phyloP scores from a whole-genome alignment of 2,113 vertebrate species.

The Irena cyanogastra region DNA sequence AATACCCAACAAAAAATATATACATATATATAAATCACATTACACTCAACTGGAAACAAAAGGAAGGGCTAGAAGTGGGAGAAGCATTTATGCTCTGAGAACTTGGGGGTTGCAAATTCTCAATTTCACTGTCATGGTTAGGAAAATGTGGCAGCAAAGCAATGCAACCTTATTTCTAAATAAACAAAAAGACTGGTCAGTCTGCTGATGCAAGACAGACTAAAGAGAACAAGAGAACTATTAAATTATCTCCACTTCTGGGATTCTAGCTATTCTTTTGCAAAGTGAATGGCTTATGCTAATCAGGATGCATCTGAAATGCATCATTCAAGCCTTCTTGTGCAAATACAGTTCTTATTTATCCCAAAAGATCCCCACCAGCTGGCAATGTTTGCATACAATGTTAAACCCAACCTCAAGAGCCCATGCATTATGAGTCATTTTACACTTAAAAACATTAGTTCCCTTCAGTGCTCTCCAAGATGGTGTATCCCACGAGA shows the following conservation, averaged over 20 bases:
- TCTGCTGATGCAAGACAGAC: not conserved
- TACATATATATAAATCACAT: not conserved
- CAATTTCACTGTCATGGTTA: not conserved
- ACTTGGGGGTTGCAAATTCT: not conserved
- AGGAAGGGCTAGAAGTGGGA: not conserved
- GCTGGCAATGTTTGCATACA: slow-evolving; percentile 64
- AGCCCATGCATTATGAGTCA: slow-evolving; percentile 42
- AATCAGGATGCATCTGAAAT: slow-evolving; percentile 60
- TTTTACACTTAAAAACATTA: slow-evolving; percentile 34
- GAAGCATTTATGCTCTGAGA: not conserved
- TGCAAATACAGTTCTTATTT: slow-evolving; percentile 60
- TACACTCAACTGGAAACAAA: not conserved
- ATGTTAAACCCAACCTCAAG: slow-evolving; percentile 27
- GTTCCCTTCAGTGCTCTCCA: not conserved
- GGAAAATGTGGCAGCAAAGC: not conserved
- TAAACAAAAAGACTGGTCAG: not conserved
- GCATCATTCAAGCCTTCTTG: slow-evolving; percentile 39
- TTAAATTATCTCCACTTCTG: slow-evolving; percentile 48
- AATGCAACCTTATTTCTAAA: not conserved
- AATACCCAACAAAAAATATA: not conserved
- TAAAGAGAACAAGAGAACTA: slow-evolving; percentile 37
- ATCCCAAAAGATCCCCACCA: slow-evolving; percentile 57
- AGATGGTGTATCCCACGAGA: not conserved
- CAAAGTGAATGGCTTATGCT: slow-evolving; percentile 52
- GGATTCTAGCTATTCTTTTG: slow-evolving; percentile 40